Evolutionary conservation across 2,113 vertebrate species (phyloP), one percentile per base, ranked within the genome.

Genomic region (Tragelaphus imberbis): DNA sequence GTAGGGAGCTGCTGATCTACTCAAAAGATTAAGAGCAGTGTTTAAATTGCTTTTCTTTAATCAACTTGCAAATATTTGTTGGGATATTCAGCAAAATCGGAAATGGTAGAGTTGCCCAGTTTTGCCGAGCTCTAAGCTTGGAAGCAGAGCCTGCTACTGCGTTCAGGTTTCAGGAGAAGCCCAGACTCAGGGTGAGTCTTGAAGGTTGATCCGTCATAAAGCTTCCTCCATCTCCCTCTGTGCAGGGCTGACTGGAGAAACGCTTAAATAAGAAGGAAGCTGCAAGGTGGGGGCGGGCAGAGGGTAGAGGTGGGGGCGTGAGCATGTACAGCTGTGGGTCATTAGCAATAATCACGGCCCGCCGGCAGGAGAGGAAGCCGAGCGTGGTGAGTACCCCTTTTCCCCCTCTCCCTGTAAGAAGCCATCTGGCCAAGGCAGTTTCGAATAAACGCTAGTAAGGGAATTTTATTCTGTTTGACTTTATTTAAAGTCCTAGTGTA

Each of bases 381-480:
- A 89, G 91, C 21, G 16, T 65, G 93, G 25, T 75, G 93, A 68
- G 92, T 10, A 27, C 63, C 84, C 82, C 56, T 49, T 90, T 53
- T 27, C 28, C 17, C 84, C 55, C 55, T 61, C 56, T 56, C 79
- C 86, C 91, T 75, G n/a, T 30, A 91, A 63, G 90, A 91, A 97
- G 94, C 97, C 97, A 97, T 97, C 97, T 96, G 97, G 90, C 85
- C 84, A 47, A 86, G 75, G 90, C 94, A 65, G 90, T 86, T 77
- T 44, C 27, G 28, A 91, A 49, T 82, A 61, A 89, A 82, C 2
- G 28, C 95, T 68, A 88, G 49, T 51, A 84, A 88, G 94, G 65
- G 84, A 90, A 86, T 92, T 95, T 90, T 55, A 90, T 63, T 93
- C 90, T 63, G 61, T 95, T 92, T 96, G 77, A 91, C 94, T 96